Base-by-base conservation (phyloP, 2,888 invertebrate species). In the Aleiodes alternator region DNA sequence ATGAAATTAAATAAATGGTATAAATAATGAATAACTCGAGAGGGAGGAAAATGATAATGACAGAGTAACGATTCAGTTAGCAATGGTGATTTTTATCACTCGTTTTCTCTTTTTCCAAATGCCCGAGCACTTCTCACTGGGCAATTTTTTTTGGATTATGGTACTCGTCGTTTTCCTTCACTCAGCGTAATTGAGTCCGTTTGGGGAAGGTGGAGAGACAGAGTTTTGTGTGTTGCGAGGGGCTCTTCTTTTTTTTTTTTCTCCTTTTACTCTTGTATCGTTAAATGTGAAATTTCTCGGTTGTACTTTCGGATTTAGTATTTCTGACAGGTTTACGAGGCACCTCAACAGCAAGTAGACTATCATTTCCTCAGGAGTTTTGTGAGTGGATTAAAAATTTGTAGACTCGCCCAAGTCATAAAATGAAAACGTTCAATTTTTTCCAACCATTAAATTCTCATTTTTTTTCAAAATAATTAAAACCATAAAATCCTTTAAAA, bases 381-480 rank as follows among this genome's bases (percentile, higher is more conserved):
- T 69, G 72, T 78, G 61, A 78, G 78, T 76, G 78, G 78, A 78
- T 78, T 78, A 78, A 78, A 76, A 76, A 73, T 70, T 73, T n/a
- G 6, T 55, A 16, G 55, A 55, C 43, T 43, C 43, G 7, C 43
- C 43, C 43, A 43, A 43, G 43, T 43, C 43, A 8, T n/a, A 55
- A 55, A 55, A 55, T 5, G 14, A 55, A 55, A 55, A n/a, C 55
- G 55, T 16, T 55, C 55, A 16, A 55, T 55, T n/a, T 53, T 55
- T 14, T 14, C 3, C 16, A 23, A n/a, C 31, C 29, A 57, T 57
- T 29, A 31, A 29, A 57, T 57, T 57, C 43, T 0, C 43, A 43
- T 57, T 23, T 31, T 57, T 57, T 31, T 23, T 1, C 23, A 23
- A 34, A 34, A 34, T 57, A 23, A 23, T 56, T 56, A 29, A 56